These are phyloP conservation scores for Lycaon pictus DNA, from an alignment of 2,113 vertebrate genomes.

Conservation along the genomic window DNA sequence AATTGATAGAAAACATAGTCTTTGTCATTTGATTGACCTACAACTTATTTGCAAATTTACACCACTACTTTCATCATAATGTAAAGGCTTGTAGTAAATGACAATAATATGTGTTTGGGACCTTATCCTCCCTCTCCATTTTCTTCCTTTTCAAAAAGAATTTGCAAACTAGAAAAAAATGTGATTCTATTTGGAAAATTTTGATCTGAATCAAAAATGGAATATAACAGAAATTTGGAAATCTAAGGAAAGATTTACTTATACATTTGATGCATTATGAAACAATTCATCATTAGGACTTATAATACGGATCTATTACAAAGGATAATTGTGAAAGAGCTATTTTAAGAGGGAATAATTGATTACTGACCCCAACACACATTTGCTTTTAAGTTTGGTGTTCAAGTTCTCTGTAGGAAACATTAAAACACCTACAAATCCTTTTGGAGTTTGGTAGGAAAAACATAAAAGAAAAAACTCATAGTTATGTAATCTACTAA, in stretches of 20 bases:
- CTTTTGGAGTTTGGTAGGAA: not conserved
- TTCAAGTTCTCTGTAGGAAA: slow-evolving; percentile 1
- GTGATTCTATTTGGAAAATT: slow-evolving; percentile 25
- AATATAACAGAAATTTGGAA: slow-evolving; percentile 2
- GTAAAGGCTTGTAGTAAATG: not conserved
- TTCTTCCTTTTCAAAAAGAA: not conserved
- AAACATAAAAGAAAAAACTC: not conserved
- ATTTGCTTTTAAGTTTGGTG: slow-evolving; percentile 45
- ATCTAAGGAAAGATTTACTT: slow-evolving; percentile 10
- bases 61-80: not conserved
- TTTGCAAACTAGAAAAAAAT: slow-evolving; percentile 21
- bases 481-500: not conserved
- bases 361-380: not conserved
- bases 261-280: slow-evolving; percentile 32
- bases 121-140: not conserved
- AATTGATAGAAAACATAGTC: not conserved
- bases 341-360: slow-evolving; percentile 46
- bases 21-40: not conserved
- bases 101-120: not conserved
- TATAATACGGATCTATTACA: slow-evolving; percentile 4
- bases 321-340: not conserved
- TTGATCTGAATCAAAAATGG: slow-evolving; percentile 32
- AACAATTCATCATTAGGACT: slow-evolving; percentile 17
- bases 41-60: not conserved
- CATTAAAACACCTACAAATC: slow-evolving; percentile 20